These are phyloP conservation scores for Pararge aegeria DNA, from an alignment of 1,140 invertebrate genomes.

Conservation along the genomic window DNA sequence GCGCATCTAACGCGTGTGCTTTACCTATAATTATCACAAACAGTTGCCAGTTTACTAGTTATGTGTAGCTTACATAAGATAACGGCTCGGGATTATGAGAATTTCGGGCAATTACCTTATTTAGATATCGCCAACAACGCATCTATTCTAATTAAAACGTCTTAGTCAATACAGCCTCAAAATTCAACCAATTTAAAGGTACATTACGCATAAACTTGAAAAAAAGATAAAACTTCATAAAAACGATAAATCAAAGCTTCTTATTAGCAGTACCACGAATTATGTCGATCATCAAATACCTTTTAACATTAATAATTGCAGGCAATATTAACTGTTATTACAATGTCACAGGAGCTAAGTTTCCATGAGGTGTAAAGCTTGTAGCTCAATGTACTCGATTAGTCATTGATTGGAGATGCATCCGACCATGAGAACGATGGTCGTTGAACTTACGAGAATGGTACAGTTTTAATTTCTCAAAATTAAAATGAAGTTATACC, in stretches of 20 bases:
- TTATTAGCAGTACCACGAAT: neutral
- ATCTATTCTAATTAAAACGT: too few species aligned
- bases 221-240: neutral
- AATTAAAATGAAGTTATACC: conserved; percentile 2
- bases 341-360: neutral
- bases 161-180: too few species aligned
- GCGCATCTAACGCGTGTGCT: too few species aligned
- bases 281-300: neutral
- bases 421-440: conserved; percentile 24
- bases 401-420: conserved; percentile 29
- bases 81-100: too few species aligned
- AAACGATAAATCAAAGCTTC: neutral
- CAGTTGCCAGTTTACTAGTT: too few species aligned
- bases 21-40: too few species aligned
- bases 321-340: neutral
- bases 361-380: neutral
- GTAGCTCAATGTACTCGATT: conserved; percentile 22
- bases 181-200: neutral
- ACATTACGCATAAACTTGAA: neutral
- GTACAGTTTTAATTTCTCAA: conserved; percentile 17
- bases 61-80: too few species aligned
- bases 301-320: neutral
- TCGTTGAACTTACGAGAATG: conserved; percentile 20
- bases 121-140: too few species aligned
- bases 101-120: too few species aligned